Percentiles rank a stretch among this genome's conserved stretches.
Evolutionary conservation across 2,888 invertebrate species (phyloP).

Genomic region (Tupiocoris notatus): DNA sequence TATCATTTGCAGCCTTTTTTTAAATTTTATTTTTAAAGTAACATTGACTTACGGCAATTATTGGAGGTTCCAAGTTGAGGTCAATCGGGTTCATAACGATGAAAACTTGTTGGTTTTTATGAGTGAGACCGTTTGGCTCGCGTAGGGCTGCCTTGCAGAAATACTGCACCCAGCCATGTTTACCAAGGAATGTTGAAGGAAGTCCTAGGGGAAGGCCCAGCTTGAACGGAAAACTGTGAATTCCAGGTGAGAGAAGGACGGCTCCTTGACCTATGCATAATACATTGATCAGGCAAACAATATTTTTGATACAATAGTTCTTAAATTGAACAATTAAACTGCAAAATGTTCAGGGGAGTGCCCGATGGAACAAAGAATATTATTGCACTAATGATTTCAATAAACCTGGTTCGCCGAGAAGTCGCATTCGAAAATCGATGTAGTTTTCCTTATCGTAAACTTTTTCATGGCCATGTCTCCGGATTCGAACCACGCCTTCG

Average conservation of each 20-base stretch:
- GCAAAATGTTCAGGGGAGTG: too few species aligned
- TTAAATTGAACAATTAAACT: too few species aligned
- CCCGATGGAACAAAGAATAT: too few species aligned
- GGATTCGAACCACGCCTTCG: slow-evolving; percentile 86
- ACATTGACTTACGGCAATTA: slow-evolving; percentile 71
- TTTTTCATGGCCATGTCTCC: slow-evolving; percentile 77
- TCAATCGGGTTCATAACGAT: slow-evolving; percentile 96
- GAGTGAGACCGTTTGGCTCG: slow-evolving; percentile 84
- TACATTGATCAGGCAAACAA: slow-evolving; percentile 39
- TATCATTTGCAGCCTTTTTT: too few species aligned
- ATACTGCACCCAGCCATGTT: slow-evolving; percentile 94
- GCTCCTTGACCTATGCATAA: slow-evolving; percentile 79
- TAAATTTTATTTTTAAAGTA: too few species aligned
- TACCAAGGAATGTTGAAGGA: slow-evolving; percentile 89
- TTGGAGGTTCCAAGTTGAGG: slow-evolving; percentile 83
- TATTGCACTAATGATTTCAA: too few species aligned
- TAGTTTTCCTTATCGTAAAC: slow-evolving; percentile 91
- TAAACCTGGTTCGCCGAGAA: slow-evolving; percentile 81
- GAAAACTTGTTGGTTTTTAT: slow-evolving; percentile 95
- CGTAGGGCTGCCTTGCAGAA: slow-evolving; percentile 86
- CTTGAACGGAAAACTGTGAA: slow-evolving; percentile 93
- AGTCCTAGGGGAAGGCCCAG: slow-evolving; percentile 83
- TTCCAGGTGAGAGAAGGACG: slow-evolving; percentile 83
- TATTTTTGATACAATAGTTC: too few species aligned
- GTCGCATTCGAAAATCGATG: slow-evolving; percentile 90